Evolutionary conservation across 2,888 invertebrate species (phyloP), one percentile per base, ranked within the genome.

Genomic region (Drosophila kanekoi): DNA sequence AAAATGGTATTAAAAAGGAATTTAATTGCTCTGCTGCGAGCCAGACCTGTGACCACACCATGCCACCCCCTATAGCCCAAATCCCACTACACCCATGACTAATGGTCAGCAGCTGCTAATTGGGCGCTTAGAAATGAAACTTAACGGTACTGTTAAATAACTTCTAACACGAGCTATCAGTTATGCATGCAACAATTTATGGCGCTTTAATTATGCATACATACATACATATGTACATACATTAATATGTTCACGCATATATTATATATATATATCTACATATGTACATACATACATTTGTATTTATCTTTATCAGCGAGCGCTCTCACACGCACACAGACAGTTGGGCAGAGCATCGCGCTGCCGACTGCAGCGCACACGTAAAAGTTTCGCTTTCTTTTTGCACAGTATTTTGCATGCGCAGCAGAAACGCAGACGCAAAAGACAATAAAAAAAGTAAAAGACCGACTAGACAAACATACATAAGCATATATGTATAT

Each of bases 311-410:
- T 41, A 43, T 43, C 32, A 71, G 43, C 13, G 48, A 33, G n/a
- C 51, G 16, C 40, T 41, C 38, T 37, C n/a, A 11, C 28, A 32
- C 16, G 16, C 51, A 64, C 43, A 28, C 13, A 23, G 28, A 40
- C 32, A 53, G 38, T 18, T 52, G 5, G 49, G 56, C 77, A 51
- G 61, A 41, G 57, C 53, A 51, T n/a, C n/a, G 61, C 44, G 64
- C 53, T 43, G 44, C 28, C 32, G 45, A 53, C 56, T 61, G 67
- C 67, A 77, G 53, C 63, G 53, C 16, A 53, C 49, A 72, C 77
- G 76, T 77, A 74, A 80, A 83, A 81, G 65, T 89, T 87, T 87
- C 87, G 87, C 87, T 87, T 87, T 87, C 89, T 86, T 89, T 87
- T 89, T 89, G 81, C 87, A 77, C 79, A 87, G 53, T 33, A 86